Evolutionary conservation across 2,113 vertebrate genomes (phyloP).

Genomic region (Atlantisia rogersi): DNA sequence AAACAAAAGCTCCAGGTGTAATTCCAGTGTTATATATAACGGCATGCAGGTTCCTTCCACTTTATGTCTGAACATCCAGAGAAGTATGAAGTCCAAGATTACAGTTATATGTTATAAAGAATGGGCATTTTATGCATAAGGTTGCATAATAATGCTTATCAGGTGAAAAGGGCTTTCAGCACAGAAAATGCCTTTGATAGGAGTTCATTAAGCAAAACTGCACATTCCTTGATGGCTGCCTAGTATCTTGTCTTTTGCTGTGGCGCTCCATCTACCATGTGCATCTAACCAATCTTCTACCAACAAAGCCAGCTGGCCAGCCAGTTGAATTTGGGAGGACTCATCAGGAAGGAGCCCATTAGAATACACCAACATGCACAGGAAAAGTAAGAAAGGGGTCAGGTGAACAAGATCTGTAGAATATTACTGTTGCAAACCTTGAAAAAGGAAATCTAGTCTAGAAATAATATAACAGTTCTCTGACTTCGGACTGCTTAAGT

Average conservation of each 20-base stretch:
- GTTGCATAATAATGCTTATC: neutral
- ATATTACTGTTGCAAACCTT: neutral
- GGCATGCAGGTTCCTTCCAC: neutral
- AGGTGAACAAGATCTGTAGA: neutral
- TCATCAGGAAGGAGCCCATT: neutral
- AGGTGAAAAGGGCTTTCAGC: neutral
- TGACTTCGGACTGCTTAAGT: neutral
- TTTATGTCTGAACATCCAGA: neutral
- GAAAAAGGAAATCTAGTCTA: neutral
- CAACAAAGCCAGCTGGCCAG: neutral
- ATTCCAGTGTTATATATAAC: neutral
- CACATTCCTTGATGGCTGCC: neutral
- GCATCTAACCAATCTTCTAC: neutral
- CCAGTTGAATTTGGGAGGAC: neutral
- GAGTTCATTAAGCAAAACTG: neutral
- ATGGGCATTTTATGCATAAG: neutral
- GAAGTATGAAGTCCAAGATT: neutral
- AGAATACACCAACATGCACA: neutral
- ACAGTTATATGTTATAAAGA: neutral
- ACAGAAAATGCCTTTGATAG: neutral
- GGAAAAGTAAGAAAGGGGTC: neutral
- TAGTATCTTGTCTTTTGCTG: neutral
- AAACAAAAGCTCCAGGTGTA: neutral
- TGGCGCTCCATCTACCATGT: neutral
- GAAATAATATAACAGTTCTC: neutral